Percentiles rank a stretch among this genome's conserved stretches.
Evolutionary conservation across 2,888 invertebrate species (phyloP).

Genomic region (Drosophila cracens): DNA sequence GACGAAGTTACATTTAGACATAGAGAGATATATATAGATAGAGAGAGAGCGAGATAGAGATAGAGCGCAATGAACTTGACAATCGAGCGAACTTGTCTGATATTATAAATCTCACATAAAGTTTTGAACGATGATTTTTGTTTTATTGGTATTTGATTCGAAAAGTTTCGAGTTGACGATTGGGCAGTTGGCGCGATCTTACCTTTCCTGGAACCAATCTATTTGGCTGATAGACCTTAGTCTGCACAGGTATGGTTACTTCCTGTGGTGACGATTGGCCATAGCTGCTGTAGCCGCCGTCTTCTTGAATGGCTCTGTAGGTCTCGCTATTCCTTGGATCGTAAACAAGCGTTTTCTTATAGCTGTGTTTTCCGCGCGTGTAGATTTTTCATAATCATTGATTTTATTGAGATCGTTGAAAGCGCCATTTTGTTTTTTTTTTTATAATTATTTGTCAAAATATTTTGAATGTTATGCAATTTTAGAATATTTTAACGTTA

Average conservation of each 20-base stretch:
- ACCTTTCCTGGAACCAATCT: constrained; percentile 87
- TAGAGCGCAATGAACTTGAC: constrained; percentile 63
- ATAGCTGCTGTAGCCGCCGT: constrained; percentile 86
- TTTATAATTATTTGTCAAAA: constrained; percentile 50
- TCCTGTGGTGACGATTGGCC: constrained; percentile 88
- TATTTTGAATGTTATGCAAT: constrained; percentile 61
- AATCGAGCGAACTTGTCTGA: constrained; percentile 54
- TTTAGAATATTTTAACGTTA: constrained; percentile 61
- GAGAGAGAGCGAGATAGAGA: constrained; percentile 35
- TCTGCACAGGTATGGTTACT: constrained; percentile 89
- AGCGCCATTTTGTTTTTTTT: constrained; percentile 54
- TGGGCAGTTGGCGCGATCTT: constrained; percentile 80
- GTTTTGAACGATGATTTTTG: constrained; percentile 31
- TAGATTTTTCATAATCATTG: constrained; percentile 42
- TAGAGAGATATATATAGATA: constrained; percentile 5
- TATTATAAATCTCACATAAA: constrained; percentile 55
- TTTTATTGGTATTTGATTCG: constrained; percentile 21
- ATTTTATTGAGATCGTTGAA: constrained; percentile 66
- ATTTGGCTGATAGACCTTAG: constrained; percentile 90
- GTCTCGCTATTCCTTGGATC: constrained; percentile 96
- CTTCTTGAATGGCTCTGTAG: constrained; percentile 94
- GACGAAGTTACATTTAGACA: constrained; percentile 51
- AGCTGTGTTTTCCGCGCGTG: constrained; percentile 70
- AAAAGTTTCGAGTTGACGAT: constrained; percentile 49
- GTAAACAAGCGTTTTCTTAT: constrained; percentile 90